phyloP scores from a whole-genome alignment of 1,140 invertebrate genomes.

The Eueides isabella region DNA sequence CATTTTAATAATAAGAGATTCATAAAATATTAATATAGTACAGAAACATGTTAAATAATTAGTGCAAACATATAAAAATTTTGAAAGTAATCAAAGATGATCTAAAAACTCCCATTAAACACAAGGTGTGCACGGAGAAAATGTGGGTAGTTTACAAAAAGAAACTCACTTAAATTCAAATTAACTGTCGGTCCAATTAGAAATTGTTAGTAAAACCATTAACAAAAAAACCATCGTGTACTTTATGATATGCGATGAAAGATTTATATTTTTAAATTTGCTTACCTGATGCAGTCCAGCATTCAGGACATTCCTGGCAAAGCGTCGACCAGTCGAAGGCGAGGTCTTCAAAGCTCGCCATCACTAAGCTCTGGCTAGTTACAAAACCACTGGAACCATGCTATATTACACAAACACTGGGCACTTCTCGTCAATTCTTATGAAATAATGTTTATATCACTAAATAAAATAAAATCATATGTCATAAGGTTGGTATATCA shows the following conservation, averaged over 20 bases:
- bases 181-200: constrained; percentile 37
- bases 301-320: constrained; percentile 82
- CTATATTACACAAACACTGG: constrained; percentile 61
- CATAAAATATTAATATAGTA: neutral
- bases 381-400: constrained; percentile 64
- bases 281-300: constrained; percentile 83
- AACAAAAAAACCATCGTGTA: neutral
- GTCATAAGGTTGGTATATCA: constrained; percentile 46
- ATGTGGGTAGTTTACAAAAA: constrained; percentile 34
- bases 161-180: constrained; percentile 41
- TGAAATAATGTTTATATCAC: constrained; percentile 39
- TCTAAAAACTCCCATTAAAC: constrained; percentile 30
- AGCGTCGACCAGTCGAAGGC: constrained; percentile 83
- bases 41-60: neutral
- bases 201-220: constrained; percentile 27
- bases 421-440: constrained; percentile 43
- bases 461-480: constrained; percentile 46
- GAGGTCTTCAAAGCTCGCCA: constrained; percentile 82
- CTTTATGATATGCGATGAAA: neutral
- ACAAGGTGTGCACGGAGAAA: constrained; percentile 25
- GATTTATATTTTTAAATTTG: constrained; percentile 27
- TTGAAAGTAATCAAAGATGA: constrained; percentile 29
- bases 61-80: neutral
- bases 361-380: constrained; percentile 47
- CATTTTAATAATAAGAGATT: neutral